These are phyloP conservation scores for Standfussiana lucernea DNA, from an alignment of 2,888 invertebrate genomes.

Conservation along the genomic window DNA sequence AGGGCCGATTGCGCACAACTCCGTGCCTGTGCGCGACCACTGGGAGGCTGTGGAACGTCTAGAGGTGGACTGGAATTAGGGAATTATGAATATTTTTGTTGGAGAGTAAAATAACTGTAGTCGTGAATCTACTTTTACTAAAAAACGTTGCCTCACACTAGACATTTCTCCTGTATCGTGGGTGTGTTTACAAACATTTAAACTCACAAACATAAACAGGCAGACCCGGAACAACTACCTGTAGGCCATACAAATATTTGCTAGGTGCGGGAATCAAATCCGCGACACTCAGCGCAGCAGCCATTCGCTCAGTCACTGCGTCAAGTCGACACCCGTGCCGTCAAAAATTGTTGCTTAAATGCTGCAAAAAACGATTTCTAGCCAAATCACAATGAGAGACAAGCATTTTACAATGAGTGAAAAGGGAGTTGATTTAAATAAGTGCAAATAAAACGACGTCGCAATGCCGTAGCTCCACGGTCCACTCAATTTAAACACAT, in stretches of 20 bases:
- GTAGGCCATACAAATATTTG: not conserved
- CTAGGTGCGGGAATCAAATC: not conserved
- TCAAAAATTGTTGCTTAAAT: not conserved
- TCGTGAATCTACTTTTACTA: not conserved
- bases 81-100: not conserved
- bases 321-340: not conserved
- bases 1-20: conserved; percentile 83
- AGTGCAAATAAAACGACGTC: no score
- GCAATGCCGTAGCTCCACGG: no score
- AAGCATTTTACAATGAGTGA: not conserved
- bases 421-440: not conserved
- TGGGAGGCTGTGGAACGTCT: conserved; percentile 64
- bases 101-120: not conserved
- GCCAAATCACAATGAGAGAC: not conserved
- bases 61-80: conserved; percentile 64
- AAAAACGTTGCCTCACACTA: not conserved
- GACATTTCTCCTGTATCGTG: not conserved
- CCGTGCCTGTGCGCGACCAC: conserved; percentile 71
- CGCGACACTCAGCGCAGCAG: not conserved
- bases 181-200: not conserved
- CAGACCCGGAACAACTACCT: not conserved
- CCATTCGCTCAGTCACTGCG: not conserved
- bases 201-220: not conserved
- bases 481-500: no score
- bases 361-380: not conserved